phyloP scores from a whole-genome alignment of 2,888 invertebrate species.

The Meta bourneti region DNA sequence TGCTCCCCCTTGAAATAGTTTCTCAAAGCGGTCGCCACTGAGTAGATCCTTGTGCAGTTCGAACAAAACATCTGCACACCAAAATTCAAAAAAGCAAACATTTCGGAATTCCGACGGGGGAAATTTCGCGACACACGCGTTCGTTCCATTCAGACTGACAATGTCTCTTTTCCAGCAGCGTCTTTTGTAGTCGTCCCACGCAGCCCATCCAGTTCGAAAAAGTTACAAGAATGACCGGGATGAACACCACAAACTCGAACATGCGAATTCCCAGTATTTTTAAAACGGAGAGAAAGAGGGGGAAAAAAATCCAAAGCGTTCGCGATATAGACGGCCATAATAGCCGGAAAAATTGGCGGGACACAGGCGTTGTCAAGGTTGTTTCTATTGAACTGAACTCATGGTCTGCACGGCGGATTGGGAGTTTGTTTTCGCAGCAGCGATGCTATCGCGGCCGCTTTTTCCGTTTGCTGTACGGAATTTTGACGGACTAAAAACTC shows the following conservation, averaged over 20 bases:
- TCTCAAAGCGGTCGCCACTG: no score
- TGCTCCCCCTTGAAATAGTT: no score
- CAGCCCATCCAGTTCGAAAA: conserved; percentile 18
- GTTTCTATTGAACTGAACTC: conserved; percentile 29
- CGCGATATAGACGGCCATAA: conserved; percentile 39
- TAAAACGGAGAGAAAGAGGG: neutral
- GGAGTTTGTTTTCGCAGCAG: conserved; percentile 14
- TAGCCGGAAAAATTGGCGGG: conserved; percentile 38
- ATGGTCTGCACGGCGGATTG: neutral
- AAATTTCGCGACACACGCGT: no score
- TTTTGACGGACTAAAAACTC: neutral
- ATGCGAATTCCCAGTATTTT: neutral
- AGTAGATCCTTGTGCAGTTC: no score
- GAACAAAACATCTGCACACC: no score
- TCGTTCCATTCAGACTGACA: no score
- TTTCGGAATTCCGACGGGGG: no score
- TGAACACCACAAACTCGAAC: conserved; percentile 16
- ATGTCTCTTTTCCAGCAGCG: no score
- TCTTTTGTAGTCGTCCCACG: conserved; percentile 15
- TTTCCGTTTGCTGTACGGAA: neutral
- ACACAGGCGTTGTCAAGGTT: conserved; percentile 68
- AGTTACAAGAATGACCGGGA: neutral
- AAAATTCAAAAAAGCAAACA: no score
- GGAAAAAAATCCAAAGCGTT: neutral
- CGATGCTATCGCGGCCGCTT: conserved; percentile 16